Evolutionary conservation across 2,797 vertebrate genomes (phyloP).

Genomic region (Cryptoblepharus egeriae): DNA sequence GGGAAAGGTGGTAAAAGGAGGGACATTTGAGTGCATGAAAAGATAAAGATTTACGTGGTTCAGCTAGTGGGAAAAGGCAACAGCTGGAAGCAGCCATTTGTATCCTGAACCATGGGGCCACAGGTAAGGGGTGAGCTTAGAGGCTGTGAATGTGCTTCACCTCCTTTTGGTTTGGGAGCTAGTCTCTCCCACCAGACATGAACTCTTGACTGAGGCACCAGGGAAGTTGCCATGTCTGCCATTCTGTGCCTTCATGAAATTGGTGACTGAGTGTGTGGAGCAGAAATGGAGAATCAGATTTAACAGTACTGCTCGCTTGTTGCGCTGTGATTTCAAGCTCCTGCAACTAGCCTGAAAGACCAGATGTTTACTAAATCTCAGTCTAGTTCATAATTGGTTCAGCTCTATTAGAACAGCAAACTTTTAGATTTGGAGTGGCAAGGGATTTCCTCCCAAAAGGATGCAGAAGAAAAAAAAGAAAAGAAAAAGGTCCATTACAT

Average conservation of each 20-base stretch:
- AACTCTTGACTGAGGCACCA: too few species aligned
- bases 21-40: too few species aligned
- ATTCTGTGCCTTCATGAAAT: not conserved
- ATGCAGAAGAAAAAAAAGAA: conserved; percentile 31
- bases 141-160: too few species aligned
- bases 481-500: not conserved
- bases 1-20: too few species aligned
- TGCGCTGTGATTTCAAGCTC: fast-evolving
- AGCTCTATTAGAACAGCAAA: conserved; percentile 8
- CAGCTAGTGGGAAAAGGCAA: too few species aligned
- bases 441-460: conserved; percentile 44
- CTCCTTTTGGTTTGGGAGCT: too few species aligned
- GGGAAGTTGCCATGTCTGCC: too few species aligned
- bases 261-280: not conserved
- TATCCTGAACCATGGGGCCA: too few species aligned
- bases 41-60: too few species aligned
- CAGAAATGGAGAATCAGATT: not conserved
- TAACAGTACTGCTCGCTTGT: not conserved
- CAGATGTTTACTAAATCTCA: fast-evolving
- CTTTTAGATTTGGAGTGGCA: conserved; percentile 3
- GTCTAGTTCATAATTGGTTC: not conserved
- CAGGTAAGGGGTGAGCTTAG: too few species aligned
- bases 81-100: too few species aligned
- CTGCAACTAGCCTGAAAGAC: fast-evolving
- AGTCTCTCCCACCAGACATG: too few species aligned